phyloP scores from a whole-genome alignment of 1,140 invertebrate genomes.

The Aleiodes sp. region DNA sequence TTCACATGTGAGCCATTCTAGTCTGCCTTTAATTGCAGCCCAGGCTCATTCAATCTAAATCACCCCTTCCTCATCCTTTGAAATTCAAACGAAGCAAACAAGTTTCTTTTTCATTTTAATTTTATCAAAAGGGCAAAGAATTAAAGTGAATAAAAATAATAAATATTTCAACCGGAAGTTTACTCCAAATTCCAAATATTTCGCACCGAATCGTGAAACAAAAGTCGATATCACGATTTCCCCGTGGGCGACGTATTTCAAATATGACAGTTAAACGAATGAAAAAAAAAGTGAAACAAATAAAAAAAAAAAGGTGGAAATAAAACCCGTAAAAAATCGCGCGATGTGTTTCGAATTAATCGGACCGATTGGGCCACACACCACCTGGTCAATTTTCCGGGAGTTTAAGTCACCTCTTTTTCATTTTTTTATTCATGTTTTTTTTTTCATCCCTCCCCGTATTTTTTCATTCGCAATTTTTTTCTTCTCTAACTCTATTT shows the following conservation, averaged over 20 bases:
- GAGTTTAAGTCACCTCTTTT: conserved; percentile 19
- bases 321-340: conserved; percentile 15
- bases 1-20: conserved; percentile 15
- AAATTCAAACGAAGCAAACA: background rate
- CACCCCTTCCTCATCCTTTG: too few species aligned
- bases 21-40: conserved; percentile 5
- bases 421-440: background rate
- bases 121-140: too few species aligned
- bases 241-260: conserved; percentile 14
- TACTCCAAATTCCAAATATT: conserved; percentile 22
- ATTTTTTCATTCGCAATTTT: too few species aligned
- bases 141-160: background rate
- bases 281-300: background rate
- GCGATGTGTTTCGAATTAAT: conserved; percentile 26
- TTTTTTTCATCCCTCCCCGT: background rate
- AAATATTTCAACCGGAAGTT: conserved; percentile 21
- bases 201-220: conserved; percentile 4
- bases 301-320: background rate
- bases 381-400: conserved; percentile 28
- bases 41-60: background rate
- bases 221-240: conserved; percentile 25
- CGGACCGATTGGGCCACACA: conserved; percentile 11
- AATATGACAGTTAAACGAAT: conserved; percentile 11
- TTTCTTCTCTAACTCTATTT: background rate
- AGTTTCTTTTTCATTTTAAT: too few species aligned